Base-by-base conservation (phyloP, 1,140 invertebrate genomes). In the Popillia japonica region DNA sequence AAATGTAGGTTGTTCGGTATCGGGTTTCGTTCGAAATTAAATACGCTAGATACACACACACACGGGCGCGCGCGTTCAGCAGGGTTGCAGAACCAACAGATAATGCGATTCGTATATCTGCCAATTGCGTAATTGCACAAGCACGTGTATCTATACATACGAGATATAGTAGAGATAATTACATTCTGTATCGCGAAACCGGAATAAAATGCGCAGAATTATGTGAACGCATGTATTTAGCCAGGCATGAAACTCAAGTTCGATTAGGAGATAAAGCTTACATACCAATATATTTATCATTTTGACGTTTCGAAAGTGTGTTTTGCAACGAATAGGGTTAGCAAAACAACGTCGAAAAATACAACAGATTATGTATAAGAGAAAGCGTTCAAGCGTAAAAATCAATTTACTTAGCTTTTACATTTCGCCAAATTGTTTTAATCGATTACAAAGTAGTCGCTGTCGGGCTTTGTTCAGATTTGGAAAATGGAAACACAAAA, bases 1-100 rank as follows among this genome's bases (percentile, higher is more conserved):
- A 55, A 55, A 55, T 55, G 48, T 55, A 55, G 48, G 48, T 55
- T 55, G 48, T 55, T 55, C 48, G 48, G 48, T 55, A 17, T 55
- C 17, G 17, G 14, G 14, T 55, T 55, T 55, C 48, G 48, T 55
- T 55, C 48, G 48, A 55, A 55, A 55, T 55, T 55, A 17, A 34
- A 55, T 55, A 55, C 48, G n/a, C 48, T 55, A 55, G 48, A n/a
- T n/a, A 55, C 48, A 34, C 27, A 34, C 27, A 34, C 27, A 34
- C 4, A 34, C 4, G 4, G 2, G 4, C 27, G 4, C 27, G 4
- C 27, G 17, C 48, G 14, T 55, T 55, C 48, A 55, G 14, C 48
- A n/a, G 48, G 48, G 17, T 17, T 17, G 48, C 14, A 55, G 48
- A 17, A 55, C n/a, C 11, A 55, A 55, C 48, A 34, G 27, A 34